phyloP scores from a whole-genome alignment of 2,888 invertebrate genomes.

The Metallyticus violacea region DNA sequence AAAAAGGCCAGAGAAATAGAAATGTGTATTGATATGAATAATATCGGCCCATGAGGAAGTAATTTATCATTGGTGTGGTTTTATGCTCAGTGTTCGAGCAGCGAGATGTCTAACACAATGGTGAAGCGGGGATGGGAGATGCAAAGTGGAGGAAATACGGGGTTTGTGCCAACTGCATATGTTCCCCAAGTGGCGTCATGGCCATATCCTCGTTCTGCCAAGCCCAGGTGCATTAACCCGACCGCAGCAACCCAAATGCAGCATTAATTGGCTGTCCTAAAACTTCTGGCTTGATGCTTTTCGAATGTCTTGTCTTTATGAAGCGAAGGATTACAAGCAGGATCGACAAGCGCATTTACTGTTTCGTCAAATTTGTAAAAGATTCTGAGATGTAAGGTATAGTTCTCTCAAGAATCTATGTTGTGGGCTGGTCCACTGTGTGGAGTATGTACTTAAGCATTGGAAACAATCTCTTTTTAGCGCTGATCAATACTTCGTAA shows the following conservation, averaged over 20 bases:
- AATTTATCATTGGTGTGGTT: background rate
- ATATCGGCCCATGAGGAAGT: background rate
- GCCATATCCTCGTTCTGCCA: background rate
- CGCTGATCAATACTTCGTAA: too few species aligned
- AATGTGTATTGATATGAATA: too few species aligned
- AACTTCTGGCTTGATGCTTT: background rate
- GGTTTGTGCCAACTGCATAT: background rate
- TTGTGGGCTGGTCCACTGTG: too few species aligned
- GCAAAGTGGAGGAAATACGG: background rate
- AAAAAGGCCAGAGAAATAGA: background rate
- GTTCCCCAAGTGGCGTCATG: background rate
- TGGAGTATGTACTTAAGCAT: too few species aligned
- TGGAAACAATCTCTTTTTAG: too few species aligned
- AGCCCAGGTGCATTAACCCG: background rate
- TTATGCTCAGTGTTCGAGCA: background rate
- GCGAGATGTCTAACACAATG: background rate
- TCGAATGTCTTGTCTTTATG: background rate
- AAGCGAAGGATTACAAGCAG: background rate
- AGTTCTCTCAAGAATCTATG: too few species aligned
- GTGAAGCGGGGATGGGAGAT: too few species aligned
- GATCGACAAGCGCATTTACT: background rate
- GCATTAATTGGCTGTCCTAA: background rate
- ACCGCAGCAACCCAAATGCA: background rate
- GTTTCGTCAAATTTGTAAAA: background rate
- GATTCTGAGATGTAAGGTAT: too few species aligned